Evolutionary conservation across 2,888 invertebrate species (phyloP).

Genomic region (Drosophila crucigera): DNA sequence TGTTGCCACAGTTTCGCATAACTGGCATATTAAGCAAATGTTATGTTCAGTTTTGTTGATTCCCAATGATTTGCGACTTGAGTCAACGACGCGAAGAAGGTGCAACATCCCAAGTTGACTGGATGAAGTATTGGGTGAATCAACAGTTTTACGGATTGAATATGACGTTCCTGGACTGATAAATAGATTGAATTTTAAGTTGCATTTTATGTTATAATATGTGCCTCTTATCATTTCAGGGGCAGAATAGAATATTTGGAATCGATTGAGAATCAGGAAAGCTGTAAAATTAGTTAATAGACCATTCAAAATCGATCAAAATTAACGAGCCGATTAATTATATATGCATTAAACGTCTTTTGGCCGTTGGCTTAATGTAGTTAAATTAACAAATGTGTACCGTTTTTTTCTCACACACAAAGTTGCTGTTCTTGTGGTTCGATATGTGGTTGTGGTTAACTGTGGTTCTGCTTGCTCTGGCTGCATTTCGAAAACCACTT

Average conservation of each 20-base stretch:
- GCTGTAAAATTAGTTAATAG: neutral
- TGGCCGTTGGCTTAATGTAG: slow-evolving; percentile 34
- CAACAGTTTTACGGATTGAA: slow-evolving; percentile 16
- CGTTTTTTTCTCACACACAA: slow-evolving; percentile 37
- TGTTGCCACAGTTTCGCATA: slow-evolving; percentile 75
- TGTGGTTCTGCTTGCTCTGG: slow-evolving; percentile 47
- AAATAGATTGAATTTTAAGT: neutral
- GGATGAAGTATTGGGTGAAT: slow-evolving; percentile 9
- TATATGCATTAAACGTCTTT: slow-evolving; percentile 3
- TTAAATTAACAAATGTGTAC: slow-evolving; percentile 40
- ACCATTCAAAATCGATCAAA: neutral
- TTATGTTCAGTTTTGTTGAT: slow-evolving; percentile 59
- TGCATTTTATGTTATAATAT: neutral
- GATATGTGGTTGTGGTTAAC: slow-evolving; percentile 22
- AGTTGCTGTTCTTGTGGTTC: slow-evolving; percentile 37
- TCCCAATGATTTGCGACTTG: slow-evolving; percentile 53
- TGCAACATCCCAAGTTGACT: slow-evolving; percentile 12
- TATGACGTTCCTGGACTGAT: neutral
- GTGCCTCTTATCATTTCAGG: neutral
- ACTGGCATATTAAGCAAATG: slow-evolving; percentile 68
- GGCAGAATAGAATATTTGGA: neutral
- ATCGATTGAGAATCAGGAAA: neutral
- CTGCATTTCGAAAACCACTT: slow-evolving; percentile 74
- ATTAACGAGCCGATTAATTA: slow-evolving; percentile 9
- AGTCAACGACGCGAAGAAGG: slow-evolving; percentile 18